Percentiles rank a stretch among this genome's conserved stretches.
These are phyloP conservation scores for Cacatua alba DNA, from an alignment of 2,113 vertebrate genomes.

Conservation along the genomic window DNA sequence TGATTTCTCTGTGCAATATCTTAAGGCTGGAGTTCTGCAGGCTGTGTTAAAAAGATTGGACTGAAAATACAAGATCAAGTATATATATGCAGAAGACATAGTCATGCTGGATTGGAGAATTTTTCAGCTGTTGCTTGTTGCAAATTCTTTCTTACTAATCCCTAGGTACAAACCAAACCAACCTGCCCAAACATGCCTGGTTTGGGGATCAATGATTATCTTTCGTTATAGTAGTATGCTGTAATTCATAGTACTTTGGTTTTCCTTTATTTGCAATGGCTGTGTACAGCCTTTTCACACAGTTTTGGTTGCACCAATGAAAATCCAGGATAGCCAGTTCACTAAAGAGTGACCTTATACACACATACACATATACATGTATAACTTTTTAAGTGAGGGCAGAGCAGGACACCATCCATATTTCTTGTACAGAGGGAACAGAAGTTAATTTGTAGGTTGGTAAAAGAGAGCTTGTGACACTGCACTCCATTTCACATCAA, in stretches of 20 bases:
- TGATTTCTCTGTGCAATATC: background rate
- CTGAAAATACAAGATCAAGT: background rate
- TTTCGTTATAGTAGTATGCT: background rate
- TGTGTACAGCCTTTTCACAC: background rate
- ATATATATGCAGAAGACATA: background rate
- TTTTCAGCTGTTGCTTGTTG: background rate
- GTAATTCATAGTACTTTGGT: background rate
- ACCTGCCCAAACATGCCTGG: background rate
- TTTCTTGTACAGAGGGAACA: background rate
- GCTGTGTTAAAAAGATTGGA: background rate
- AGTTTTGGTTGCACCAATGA: background rate
- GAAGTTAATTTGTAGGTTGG: constrained; percentile 65
- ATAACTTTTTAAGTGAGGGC: background rate
- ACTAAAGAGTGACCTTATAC: background rate
- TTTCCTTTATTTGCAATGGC: background rate
- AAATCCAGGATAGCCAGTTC: background rate
- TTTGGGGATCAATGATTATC: background rate
- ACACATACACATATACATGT: background rate
- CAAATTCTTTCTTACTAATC: background rate
- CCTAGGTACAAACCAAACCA: background rate
- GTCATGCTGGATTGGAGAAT: background rate
- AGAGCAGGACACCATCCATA: background rate
- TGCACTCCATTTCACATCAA: constrained; percentile 70
- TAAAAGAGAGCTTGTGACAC: constrained; percentile 58
- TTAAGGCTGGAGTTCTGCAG: background rate